phyloP scores from a whole-genome alignment of 2,113 vertebrate genomes.

The Balaenoptera acutorostrata region DNA sequence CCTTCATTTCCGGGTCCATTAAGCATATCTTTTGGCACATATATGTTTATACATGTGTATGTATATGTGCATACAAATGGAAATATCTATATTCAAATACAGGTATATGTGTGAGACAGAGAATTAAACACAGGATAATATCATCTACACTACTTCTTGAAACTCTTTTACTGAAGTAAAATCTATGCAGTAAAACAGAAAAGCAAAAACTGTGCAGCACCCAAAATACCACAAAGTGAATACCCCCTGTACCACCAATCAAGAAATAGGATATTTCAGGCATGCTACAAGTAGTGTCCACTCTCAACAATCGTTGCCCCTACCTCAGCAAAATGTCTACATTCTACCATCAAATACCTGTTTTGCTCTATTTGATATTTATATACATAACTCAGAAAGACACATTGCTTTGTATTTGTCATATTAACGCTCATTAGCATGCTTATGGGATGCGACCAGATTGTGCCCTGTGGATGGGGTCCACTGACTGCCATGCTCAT shows the following conservation, averaged over 20 bases:
- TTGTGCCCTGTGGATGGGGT: no score
- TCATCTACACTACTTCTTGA: not conserved
- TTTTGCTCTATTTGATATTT: not conserved
- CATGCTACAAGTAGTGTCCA: rapidly evolving
- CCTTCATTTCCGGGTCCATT: not conserved
- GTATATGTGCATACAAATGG: rapidly evolving
- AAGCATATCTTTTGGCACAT: not conserved
- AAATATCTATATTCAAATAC: not conserved
- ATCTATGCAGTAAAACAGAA: not conserved
- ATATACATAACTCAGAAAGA: not conserved
- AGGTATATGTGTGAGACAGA: not conserved
- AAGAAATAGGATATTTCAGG: not conserved
- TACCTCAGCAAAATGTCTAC: not conserved
- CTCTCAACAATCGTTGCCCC: rapidly evolving
- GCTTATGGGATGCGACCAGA: no score
- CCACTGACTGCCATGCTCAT: not conserved
- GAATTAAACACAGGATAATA: not conserved
- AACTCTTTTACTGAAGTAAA: not conserved
- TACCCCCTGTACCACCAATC: no score
- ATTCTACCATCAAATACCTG: not conserved
- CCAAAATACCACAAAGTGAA: not conserved
- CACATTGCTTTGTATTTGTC: not conserved
- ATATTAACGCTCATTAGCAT: not conserved
- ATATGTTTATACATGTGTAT: not conserved
- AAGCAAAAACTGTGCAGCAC: not conserved